These are phyloP conservation scores for Bovichtus diacanthus DNA, from an alignment of 2,797 vertebrate species.

Conservation along the genomic window DNA sequence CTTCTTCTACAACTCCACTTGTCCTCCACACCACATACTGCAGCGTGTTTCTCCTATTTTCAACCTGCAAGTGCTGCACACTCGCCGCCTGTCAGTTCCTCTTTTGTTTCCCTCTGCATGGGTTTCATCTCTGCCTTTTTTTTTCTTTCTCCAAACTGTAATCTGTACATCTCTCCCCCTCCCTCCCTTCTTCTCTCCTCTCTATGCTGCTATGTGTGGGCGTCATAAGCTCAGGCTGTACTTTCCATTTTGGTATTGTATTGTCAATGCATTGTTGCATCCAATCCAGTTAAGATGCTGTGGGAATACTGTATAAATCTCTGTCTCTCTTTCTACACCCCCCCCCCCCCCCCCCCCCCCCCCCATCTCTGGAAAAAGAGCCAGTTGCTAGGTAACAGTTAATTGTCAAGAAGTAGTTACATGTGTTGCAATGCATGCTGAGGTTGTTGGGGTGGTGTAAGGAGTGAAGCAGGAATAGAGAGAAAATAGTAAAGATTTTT, in stretches of 20 bases:
- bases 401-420: constrained; percentile 91
- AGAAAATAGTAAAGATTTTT: constrained; percentile 18
- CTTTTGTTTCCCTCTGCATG: constrained; percentile 4
- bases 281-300: constrained; percentile 82
- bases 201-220: constrained; percentile 73
- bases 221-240: constrained; percentile 80
- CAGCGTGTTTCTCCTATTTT: constrained; percentile 18
- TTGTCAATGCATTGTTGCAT: constrained; percentile 85
- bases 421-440: constrained; percentile 86
- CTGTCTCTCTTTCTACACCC: constrained; percentile 13
- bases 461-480: constrained; percentile 50
- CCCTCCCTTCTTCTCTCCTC: constrained; percentile 30
- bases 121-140: constrained; percentile 8
- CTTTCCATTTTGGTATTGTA: constrained; percentile 84
- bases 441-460: constrained; percentile 77
- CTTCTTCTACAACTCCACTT: constrained; percentile 39
- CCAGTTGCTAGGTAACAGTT: constrained; percentile 91
- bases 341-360: constrained; percentile 36
- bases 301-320: constrained; percentile 81
- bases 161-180: constrained; percentile 58
- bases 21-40: constrained; percentile 46
- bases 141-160: constrained; percentile 38
- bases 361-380: constrained; percentile 79
- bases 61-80: constrained; percentile 35
- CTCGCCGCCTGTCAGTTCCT: constrained; percentile 10